Base-by-base conservation (phyloP, 2,888 invertebrate genomes). In the Ernsta delagoae region DNA sequence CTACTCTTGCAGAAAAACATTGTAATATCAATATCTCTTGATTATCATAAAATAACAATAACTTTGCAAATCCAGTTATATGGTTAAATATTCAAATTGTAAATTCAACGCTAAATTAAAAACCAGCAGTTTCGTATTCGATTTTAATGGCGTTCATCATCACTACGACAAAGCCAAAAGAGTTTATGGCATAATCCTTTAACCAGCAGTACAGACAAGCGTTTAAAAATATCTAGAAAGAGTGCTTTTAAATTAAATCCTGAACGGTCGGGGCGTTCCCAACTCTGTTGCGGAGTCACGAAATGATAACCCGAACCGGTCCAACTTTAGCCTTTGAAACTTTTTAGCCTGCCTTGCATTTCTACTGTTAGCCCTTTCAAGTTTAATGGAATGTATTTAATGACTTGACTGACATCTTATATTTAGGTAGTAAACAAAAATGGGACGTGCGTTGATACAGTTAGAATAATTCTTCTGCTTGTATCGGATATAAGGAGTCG, bases 321-420 rank as follows among this genome's bases (percentile, higher is more conserved):
- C 71, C 50, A 31, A 60, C 70, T 65, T 65, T 72, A 71, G 31
- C 31, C 75, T 77, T 79, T 79, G 77, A 77, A 68, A 65, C 73
- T 76, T 79, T 76, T 80, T 75, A 65, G 70, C 57, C 56, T 67
- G 63, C 54, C 57, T 12, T 31, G 59, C 45, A 50, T 45, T 63
- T 54, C 53, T 63, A 36, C 62, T 43, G 54, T 36, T 39, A 16
- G 53, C 24, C 8, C 11, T 54, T 31, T 11, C 11, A 54, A 54
- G 53, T 45, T 45, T 45, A 5, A 53, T 3, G 53, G 7, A 53
- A 53, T 53, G 53, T 24, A 24, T n/a, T n/a, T 16, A 16, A 16
- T 12, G 50, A 50, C 7, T 50, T 50, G 43, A 16, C 50, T 50
- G 50, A 4, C 8, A n/a, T 16, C 7, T 50, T 41, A 7, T 41